phyloP scores from a whole-genome alignment of 1,140 invertebrate species.

The Contarinia nasturtii region DNA sequence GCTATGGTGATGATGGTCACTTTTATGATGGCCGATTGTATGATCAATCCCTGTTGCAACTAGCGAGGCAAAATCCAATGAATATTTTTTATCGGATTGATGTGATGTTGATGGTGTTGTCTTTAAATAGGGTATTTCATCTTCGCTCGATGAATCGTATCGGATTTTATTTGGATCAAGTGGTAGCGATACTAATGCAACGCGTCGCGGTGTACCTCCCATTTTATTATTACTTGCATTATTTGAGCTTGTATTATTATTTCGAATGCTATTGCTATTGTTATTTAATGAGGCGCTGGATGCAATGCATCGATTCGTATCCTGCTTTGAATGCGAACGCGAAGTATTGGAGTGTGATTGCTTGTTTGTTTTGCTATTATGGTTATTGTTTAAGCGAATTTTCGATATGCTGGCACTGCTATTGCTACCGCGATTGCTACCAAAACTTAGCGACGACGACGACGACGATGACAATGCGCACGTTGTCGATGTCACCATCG shows the following conservation, averaged over 20 bases:
- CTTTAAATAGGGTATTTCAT: constrained; percentile 20
- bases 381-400: too few species aligned
- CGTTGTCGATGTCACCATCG: not conserved
- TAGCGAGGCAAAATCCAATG: constrained; percentile 6
- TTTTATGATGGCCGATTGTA: too few species aligned
- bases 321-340: too few species aligned
- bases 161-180: constrained; percentile 8
- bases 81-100: not conserved
- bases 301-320: too few species aligned
- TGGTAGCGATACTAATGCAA: constrained; percentile 16
- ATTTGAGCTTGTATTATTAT: not conserved
- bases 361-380: too few species aligned
- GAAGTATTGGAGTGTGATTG: too few species aligned
- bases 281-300: not conserved
- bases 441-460: too few species aligned
- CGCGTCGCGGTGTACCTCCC: constrained; percentile 4
- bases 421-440: too few species aligned
- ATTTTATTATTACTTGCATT: too few species aligned
- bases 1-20: too few species aligned
- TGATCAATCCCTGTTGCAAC: not conserved
- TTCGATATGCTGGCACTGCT: too few species aligned
- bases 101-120: not conserved
- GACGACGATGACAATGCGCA: too few species aligned
- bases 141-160: constrained; percentile 5
- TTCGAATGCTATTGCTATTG: not conserved